Conservation (phyloP, 2,113 vertebrate species). For the Cygnus atratus region DNA sequence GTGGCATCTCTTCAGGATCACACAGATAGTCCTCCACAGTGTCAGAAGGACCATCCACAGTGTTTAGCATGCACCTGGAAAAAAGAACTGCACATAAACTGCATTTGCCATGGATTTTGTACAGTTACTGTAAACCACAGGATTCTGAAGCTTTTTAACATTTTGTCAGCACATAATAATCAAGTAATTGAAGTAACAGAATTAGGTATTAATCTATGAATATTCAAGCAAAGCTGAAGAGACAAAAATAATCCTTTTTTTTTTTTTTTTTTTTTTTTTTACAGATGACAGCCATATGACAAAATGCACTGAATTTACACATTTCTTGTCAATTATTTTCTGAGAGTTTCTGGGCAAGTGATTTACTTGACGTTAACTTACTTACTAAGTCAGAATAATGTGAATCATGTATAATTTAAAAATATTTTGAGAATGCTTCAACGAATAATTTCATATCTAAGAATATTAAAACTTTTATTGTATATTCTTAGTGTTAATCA, state of each 20-base stretch:
- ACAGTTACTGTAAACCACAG: neutral
- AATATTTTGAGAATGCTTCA: neutral
- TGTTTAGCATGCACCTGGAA: conserved; percentile 96
- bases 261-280: neutral
- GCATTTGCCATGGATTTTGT: neutral
- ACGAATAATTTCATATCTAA: neutral
- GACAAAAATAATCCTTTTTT: neutral
- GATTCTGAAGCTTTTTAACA: neutral
- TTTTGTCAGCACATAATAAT: neutral
- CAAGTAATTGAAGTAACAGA: neutral
- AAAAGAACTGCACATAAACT: neutral
- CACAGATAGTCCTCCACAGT: conserved; percentile 95
- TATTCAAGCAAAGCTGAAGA: neutral
- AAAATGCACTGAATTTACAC: neutral
- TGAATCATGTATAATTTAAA: neutral
- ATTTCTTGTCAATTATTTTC: neutral
- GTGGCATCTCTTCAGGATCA: conserved; percentile 96
- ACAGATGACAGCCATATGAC: neutral
- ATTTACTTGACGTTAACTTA: neutral
- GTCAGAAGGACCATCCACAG: conserved; percentile 92
- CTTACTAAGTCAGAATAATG: neutral
- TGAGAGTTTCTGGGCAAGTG: neutral
- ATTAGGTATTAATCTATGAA: neutral
- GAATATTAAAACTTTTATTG: neutral
- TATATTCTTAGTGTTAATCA: neutral